phyloP scores from a whole-genome alignment of 1,140 invertebrate genomes.

The Pentalonia nigronervosa region DNA sequence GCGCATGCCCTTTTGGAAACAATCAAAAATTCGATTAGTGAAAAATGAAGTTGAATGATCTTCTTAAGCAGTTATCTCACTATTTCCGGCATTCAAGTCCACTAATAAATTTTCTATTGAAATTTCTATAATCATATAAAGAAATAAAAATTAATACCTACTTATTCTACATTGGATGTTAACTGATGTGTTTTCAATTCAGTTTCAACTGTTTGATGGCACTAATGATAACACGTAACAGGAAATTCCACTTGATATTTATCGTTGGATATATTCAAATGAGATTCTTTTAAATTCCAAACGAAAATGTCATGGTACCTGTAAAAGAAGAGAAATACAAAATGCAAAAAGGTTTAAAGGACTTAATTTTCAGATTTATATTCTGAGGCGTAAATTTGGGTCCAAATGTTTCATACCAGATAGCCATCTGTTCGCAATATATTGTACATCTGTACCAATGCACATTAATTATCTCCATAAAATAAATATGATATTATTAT shows the following conservation, averaged over 20 bases:
- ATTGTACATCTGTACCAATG: not conserved
- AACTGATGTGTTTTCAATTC: conserved; percentile 5
- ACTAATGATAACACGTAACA: not conserved
- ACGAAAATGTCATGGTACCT: not conserved
- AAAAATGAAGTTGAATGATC: not conserved
- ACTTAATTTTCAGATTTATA: conserved; percentile 47
- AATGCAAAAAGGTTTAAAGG: conserved; percentile 15
- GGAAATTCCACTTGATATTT: conserved; percentile 22
- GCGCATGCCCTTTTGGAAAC: conserved; percentile 5
- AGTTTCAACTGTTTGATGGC: not conserved
- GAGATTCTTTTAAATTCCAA: not conserved
- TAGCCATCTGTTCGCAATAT: not conserved
- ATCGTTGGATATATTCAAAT: conserved; percentile 25
- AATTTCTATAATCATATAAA: conserved; percentile 7
- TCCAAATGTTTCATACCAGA: not conserved
- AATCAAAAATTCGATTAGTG: conserved; percentile 42
- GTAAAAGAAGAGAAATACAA: not conserved
- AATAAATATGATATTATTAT: not conserved
- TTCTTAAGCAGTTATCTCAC: not conserved
- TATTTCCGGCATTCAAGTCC: not conserved
- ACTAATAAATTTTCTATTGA: not conserved
- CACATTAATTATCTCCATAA: not conserved
- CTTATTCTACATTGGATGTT: not conserved
- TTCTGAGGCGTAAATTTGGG: not conserved
- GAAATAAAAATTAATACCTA: conserved; percentile 23